Conservation (phyloP, 1,140 invertebrate genomes). For the Periplaneta americana region DNA sequence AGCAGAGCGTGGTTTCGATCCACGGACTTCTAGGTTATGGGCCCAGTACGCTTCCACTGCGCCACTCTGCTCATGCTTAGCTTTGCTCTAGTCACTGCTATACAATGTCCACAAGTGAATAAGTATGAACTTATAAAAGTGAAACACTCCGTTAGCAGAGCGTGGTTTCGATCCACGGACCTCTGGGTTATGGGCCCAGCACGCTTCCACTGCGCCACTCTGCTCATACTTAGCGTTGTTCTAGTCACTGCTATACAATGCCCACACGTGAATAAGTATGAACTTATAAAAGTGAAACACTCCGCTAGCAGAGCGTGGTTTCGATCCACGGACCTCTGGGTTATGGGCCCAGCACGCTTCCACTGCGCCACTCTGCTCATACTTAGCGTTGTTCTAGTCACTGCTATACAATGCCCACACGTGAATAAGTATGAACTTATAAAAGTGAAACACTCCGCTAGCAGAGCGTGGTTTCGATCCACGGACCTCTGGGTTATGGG, state of each 20-base stretch:
- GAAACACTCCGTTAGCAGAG: conserved; percentile 20
- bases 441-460: no score
- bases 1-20: conserved; percentile 95
- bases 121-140: no score
- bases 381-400: no score
- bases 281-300: no score
- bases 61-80: conserved; percentile 86
- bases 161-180: conserved; percentile 19
- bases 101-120: no score
- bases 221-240: no score
- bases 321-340: conserved; percentile 96
- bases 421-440: no score
- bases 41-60: conserved; percentile 88
- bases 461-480: conserved; percentile 18
- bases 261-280: no score
- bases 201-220: conserved; percentile 19
- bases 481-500: conserved; percentile 18
- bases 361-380: conserved; percentile 95
- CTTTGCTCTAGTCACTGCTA: no score
- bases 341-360: conserved; percentile 98
- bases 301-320: conserved; percentile 83
- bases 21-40: conserved; percentile 93
- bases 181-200: conserved; percentile 19
- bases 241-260: no score
- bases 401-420: no score